Evolutionary conservation across 2,888 invertebrate genomes (phyloP), one percentile per base, ranked within the genome.

Genomic region (Oxycera nigricornis): DNA sequence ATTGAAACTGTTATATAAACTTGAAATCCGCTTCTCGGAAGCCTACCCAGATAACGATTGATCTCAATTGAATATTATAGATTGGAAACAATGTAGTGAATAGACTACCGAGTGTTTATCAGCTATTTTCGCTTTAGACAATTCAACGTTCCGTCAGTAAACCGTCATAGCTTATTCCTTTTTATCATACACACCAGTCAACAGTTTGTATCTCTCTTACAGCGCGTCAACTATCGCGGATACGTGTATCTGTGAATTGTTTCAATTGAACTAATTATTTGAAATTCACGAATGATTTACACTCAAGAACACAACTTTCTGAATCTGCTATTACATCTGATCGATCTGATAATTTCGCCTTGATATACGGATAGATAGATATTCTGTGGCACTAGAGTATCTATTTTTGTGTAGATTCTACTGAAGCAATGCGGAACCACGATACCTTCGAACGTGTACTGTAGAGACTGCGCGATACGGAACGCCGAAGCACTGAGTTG

Each of bases 1-100:
- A 39, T 62, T 62, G 62, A 41, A 20, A 41, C 65, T 39, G 22
- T 65, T 65, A 65, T 41, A 65, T 65, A 65, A 65, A 65, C 20
- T 65, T 30, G 30, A 1, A 61, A 61, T 61, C 17, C 4, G 61
- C 26, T 14, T 31, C 61, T 4, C 30, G 3, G 46, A 46, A 46
- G 46, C 11, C 46, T 14, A 2, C 46, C 11, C 3, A 46, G n/a
- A n/a, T n/a, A n/a, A n/a, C n/a, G n/a, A n/a, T n/a, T n/a, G n/a
- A n/a, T n/a, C n/a, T n/a, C n/a, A n/a, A n/a, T n/a, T n/a, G n/a
- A n/a, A n/a, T n/a, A n/a, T n/a, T n/a, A n/a, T n/a, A n/a, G n/a
- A n/a, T n/a, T n/a, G n/a, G n/a, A n/a, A n/a, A n/a, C n/a, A n/a
- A n/a, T n/a, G n/a, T n/a, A n/a, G n/a, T n/a, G n/a, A n/a, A n/a